Base-by-base conservation (phyloP, 2,888 invertebrate species). In the Eupithecia exiguata region DNA sequence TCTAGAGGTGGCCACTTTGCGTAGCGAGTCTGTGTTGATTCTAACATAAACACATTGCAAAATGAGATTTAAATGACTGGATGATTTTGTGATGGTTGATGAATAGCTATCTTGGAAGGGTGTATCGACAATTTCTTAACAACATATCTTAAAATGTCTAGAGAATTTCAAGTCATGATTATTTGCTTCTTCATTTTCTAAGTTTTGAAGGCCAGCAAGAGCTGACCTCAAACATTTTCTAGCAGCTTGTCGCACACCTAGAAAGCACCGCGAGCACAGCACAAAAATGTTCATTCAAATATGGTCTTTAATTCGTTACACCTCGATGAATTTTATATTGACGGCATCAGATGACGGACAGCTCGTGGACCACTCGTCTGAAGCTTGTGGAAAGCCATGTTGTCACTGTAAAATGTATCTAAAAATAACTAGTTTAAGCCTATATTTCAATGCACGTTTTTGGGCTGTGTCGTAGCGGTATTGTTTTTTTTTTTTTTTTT, bases 41-140 rank as follows among this genome's bases (percentile, higher is more conserved):
- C 58, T 25, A 58, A 35, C 49, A 21, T 46, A 30, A 18, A 9
- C 35, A 62, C 18, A 18, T 62, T 18, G 62, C 35, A 62, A 35
- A 62, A 35, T 35, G 62, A 16, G 36, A n/a, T 40, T 49, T 16
- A 35, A 66, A 74, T 71, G 71, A 71, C 61, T 69, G 43, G 53
- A 66, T 69, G 36, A 62, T 62, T 62, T 62, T 62, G 30, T 62
- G 7, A 62, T 7, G 21, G 53, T 21, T 21, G 53, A 25, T 53
- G 53, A 53, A 53, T 53, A 53, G 21, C 21, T 53, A 21, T 21
- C 53, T 53, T 6, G 10, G 12, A 53, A 53, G 53, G 21, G 12
- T 53, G 53, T 53, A 12, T 53, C 9, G n/a, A 53, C 6, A 53
- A 53, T 21, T 53, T 53, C 21, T 58, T 25, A 58, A 25, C 58